phyloP scores from a whole-genome alignment of 2,113 vertebrate genomes.

The Nibea albiflora region DNA sequence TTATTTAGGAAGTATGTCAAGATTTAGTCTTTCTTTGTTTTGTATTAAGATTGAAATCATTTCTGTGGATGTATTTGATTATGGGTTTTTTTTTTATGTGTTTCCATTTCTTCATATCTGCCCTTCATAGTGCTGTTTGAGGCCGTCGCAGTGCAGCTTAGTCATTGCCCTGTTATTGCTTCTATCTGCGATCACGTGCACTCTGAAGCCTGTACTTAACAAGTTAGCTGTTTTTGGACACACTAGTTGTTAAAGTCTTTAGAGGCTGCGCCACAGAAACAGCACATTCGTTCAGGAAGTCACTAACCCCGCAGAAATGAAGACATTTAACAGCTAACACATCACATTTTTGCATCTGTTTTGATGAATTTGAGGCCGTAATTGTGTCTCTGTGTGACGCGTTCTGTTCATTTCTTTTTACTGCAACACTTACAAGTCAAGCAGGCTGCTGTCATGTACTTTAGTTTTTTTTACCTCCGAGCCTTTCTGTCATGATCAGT shows the following conservation, averaged over 20 bases:
- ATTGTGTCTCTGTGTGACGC: neutral
- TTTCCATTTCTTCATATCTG: too few species aligned
- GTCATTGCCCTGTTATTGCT: neutral
- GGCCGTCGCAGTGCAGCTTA: neutral
- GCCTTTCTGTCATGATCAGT: neutral
- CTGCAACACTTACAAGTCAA: neutral
- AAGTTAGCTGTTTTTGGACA: neutral
- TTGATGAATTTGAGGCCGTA: neutral
- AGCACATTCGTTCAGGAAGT: neutral
- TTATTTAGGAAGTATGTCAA: neutral
- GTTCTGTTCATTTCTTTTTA: too few species aligned
- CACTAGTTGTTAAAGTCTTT: neutral
- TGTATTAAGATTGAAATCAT: neutral
- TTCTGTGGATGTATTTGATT: conserved; percentile 5
- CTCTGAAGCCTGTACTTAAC: neutral
- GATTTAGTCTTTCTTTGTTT: neutral
- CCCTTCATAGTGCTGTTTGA: neutral
- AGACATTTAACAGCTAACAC: neutral
- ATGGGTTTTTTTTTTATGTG: too few species aligned
- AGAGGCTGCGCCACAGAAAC: neutral
- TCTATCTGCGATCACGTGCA: neutral
- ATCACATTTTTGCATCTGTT: neutral
- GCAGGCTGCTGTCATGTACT: neutral
- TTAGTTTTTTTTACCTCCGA: neutral
- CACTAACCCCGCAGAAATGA: neutral